A percentile compares a stretch with the other conserved stretches of the same genome.
Evolutionary conservation across 2,888 invertebrate species (phyloP).

Genomic region (Poecilobothrus nobilitatus): DNA sequence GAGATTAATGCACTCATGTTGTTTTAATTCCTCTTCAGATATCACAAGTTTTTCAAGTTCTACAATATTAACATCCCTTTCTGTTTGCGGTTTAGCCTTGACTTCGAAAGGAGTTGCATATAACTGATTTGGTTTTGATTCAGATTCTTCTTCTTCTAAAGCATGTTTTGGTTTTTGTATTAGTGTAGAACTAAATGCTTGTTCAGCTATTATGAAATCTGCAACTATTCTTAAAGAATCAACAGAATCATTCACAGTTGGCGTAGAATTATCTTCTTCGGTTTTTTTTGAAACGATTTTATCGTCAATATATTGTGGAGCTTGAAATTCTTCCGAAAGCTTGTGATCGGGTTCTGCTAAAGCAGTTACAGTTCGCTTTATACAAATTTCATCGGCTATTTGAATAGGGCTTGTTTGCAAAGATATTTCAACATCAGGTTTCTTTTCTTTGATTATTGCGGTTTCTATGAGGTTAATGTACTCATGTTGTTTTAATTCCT

Average conservation of each 20-base stretch:
- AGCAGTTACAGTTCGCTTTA: neutral
- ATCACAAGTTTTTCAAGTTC: too few relatives aligned
- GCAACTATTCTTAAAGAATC: neutral
- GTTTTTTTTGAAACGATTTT: neutral
- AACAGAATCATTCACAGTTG: neutral
- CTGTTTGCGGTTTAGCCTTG: too few relatives aligned
- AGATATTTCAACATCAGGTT: too few relatives aligned
- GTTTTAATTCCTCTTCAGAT: too few relatives aligned
- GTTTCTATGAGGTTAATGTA: neutral
- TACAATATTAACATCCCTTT: too few relatives aligned
- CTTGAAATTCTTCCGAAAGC: neutral
- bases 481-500: neutral
- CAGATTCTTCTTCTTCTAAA: too few relatives aligned
- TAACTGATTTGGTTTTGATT: too few relatives aligned
- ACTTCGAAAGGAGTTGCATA: too few relatives aligned
- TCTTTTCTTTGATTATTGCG: too few relatives aligned
- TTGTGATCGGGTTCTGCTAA: neutral
- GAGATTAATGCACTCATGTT: too few relatives aligned
- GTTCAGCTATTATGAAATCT: neutral
- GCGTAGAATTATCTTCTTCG: neutral
- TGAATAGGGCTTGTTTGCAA: neutral
- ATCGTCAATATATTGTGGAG: neutral
- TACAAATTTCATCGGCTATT: neutral
- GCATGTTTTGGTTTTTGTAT: too few relatives aligned
- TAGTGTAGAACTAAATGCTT: neutral